Percentiles rank a stretch among this genome's conserved stretches.
Conservation (phyloP, 2,888 invertebrate genomes). For the Melinaea marsaeus region DNA sequence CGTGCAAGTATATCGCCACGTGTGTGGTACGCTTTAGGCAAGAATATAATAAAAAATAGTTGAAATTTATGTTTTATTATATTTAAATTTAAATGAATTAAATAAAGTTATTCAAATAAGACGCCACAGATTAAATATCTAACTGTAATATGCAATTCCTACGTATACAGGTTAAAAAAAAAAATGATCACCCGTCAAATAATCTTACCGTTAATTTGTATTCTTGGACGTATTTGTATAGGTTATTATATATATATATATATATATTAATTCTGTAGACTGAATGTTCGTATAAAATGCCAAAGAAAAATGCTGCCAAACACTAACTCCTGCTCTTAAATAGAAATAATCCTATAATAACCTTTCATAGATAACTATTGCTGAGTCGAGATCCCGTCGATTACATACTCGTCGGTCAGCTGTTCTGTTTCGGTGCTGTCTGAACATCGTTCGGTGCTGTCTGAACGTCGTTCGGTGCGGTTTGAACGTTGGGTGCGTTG, state of each 20-base stretch:
- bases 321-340: too few relatives aligned
- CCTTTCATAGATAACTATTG: not conserved
- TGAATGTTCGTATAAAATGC: too few relatives aligned
- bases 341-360: not conserved
- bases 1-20: not conserved
- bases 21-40: not conserved
- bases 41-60: not conserved
- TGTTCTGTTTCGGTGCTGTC: slow-evolving; percentile 1
- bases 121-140: not conserved
- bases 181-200: not conserved
- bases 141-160: slow-evolving; percentile 10
- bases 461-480: slow-evolving; percentile 22
- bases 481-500: slow-evolving; percentile 38
- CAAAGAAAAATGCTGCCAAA: too few relatives aligned
- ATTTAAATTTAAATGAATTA: not conserved
- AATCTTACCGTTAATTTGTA: slow-evolving; percentile 1
- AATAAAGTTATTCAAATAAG: slow-evolving; percentile 4
- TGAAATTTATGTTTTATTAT: not conserved
- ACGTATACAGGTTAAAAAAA: slow-evolving; percentile 16
- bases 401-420: not conserved
- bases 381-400: not conserved
- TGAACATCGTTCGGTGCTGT: not conserved
- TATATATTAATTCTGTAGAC: too few relatives aligned
- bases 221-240: slow-evolving; percentile 5
- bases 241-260: slow-evolving; percentile 7